Conservation (phyloP, 2,113 vertebrate genomes). For the Oncorhynchus gorbuscha region DNA sequence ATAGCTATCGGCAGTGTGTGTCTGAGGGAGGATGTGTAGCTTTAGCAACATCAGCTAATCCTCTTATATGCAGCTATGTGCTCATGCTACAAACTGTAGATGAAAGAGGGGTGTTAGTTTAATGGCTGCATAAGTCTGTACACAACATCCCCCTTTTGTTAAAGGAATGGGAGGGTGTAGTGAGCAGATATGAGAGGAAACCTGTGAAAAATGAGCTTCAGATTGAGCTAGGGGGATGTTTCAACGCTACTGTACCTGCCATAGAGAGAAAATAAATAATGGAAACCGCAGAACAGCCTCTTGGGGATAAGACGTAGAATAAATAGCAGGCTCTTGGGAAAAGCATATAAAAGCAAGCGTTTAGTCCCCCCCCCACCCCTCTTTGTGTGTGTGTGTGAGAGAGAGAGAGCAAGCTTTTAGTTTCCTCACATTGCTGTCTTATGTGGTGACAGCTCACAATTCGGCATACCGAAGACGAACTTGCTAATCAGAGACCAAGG, state of each 20-base stretch:
- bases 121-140: conserved; percentile 35
- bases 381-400: background rate
- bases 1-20: too few species aligned
- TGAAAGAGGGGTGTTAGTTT: conserved; percentile 37
- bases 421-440: background rate
- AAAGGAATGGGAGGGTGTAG: conserved; percentile 28
- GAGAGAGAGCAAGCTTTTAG: background rate
- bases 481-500: too few species aligned
- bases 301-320: background rate
- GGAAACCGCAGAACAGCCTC: background rate
- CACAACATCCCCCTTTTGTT: conserved; percentile 19
- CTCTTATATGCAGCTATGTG: conserved; percentile 53
- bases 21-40: background rate
- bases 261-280: background rate
- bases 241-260: too few species aligned
- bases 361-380: background rate
- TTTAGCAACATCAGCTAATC: conserved; percentile 50
- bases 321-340: background rate
- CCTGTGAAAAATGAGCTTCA: background rate
- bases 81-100: conserved; percentile 36
- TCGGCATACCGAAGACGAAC: too few species aligned
- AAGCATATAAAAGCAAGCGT: background rate
- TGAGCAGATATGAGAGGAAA: conserved; percentile 10
- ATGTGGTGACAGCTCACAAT: too few species aligned
- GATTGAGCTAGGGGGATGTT: background rate